Base-by-base conservation (phyloP, 92 coral and sea anemone genomes). In the Hydrozoanthus gracilis region DNA sequence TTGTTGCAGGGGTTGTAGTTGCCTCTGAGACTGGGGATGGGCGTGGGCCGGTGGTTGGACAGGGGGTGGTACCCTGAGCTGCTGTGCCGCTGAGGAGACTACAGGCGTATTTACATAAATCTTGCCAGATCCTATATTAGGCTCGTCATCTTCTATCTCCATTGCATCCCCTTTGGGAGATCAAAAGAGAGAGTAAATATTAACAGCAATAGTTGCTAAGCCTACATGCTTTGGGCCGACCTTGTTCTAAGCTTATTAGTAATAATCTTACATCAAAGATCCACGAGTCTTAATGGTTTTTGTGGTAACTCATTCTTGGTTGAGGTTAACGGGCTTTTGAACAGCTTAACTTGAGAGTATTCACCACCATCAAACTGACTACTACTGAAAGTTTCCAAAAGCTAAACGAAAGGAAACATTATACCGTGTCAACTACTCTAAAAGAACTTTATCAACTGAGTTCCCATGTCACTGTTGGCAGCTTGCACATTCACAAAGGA, bases 91-190 rank as follows among this genome's bases (percentile, higher is more conserved):
- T 14, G 82, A 39, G 0, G 82, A 54, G 50, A 55, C 82, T 15
- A 77, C 12, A 56, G 82, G 85, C 11, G 74, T 80, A 80, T 80
- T 80, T 66, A 80, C 85, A 64, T 65, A 80, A n/a, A 80, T 80
- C 48, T 80, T 80, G 10, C 74, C 72, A 47, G 85, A 65, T 65
- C 74, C 85, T 9, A 62, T 48, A 49, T 80, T 80, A 17, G 62
- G 8, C 9, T 80, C 85, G 20, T 80, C 85, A 7, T 80, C 85
- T 66, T 80, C 85, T 1, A 80, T 80, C 15, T 80, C 85, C 85
- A 80, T 80, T 80, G 85, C 85, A 80, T 80, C 75, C 48, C 75
- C 85, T 65, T 60, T 49, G 11, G 55, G 17, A 17, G 39, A 54
- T 4, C 20, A 35, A 52, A 4, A 2, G n/a, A 51, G 15, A 76